These are phyloP conservation scores for Myrmecobius fasciatus DNA, from an alignment of 2,113 vertebrate genomes.

Conservation along the genomic window DNA sequence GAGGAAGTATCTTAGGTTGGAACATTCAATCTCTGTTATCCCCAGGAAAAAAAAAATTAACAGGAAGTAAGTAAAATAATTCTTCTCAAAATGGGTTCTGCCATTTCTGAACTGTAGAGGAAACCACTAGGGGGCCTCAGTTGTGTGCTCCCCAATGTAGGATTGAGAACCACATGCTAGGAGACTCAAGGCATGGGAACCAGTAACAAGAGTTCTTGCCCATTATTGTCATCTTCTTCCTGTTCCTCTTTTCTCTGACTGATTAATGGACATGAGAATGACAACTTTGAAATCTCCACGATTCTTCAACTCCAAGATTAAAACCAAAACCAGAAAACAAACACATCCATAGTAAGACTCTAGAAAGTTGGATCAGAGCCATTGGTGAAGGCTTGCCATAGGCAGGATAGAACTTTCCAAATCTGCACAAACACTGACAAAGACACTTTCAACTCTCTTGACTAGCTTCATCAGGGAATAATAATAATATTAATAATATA, in stretches of 20 bases:
- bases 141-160: not conserved
- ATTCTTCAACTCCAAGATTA: not conserved
- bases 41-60: conserved; percentile 17
- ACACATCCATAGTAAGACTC: not conserved
- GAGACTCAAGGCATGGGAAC: not conserved
- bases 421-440: not conserved
- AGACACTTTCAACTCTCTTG: not conserved
- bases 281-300: not conserved
- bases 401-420: not conserved
- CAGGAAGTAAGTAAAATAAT: conserved; percentile 46
- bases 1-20: conserved; percentile 22
- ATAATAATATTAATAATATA: not conserved
- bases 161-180: not conserved
- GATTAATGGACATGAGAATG: not conserved
- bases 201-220: not conserved
- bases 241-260: conserved; percentile 28
- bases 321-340: not conserved
- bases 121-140: not conserved
- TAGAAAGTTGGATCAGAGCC: not conserved
- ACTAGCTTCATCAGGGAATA: not conserved
- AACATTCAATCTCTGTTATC: conserved; percentile 37
- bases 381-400: not conserved
- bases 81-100: not conserved
- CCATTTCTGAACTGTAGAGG: not conserved
- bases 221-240: not conserved